phyloP scores from a whole-genome alignment of 2,113 vertebrate species.

The Onychostruthus taczanowskii region DNA sequence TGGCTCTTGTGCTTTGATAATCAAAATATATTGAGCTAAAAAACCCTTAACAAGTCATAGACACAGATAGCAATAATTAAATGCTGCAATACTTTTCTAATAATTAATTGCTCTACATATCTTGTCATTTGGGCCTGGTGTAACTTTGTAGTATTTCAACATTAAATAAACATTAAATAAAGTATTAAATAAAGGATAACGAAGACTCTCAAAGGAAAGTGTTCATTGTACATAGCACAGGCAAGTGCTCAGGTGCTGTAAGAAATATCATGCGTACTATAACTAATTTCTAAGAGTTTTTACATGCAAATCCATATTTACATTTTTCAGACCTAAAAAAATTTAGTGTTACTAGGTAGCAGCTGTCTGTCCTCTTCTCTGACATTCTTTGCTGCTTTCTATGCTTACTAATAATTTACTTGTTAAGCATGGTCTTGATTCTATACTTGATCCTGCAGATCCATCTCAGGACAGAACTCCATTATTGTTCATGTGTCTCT shows the following conservation, averaged over 20 bases:
- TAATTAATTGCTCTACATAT: background rate
- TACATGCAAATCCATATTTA: background rate
- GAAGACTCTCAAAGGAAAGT: background rate
- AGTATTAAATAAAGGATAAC: background rate
- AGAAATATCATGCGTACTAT: background rate
- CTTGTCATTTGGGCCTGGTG: background rate
- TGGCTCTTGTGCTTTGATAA: background rate
- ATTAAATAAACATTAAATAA: too few species aligned
- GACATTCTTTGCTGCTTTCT: background rate
- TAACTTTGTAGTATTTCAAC: background rate
- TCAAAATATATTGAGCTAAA: background rate
- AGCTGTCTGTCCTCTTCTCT: background rate
- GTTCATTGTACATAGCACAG: background rate
- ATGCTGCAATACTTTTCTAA: background rate
- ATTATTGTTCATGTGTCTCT: background rate
- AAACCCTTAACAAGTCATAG: background rate
- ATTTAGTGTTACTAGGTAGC: background rate
- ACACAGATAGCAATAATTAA: background rate
- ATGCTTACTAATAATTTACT: background rate
- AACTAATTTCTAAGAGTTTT: background rate
- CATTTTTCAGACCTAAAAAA: background rate
- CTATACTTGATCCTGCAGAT: background rate
- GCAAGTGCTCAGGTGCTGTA: background rate
- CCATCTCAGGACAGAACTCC: background rate
- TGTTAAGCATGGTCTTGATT: background rate